Percentiles rank a stretch among this genome's conserved stretches.
Conservation (phyloP, 2,888 invertebrate genomes). For the Pristionchus arcanus region DNA sequence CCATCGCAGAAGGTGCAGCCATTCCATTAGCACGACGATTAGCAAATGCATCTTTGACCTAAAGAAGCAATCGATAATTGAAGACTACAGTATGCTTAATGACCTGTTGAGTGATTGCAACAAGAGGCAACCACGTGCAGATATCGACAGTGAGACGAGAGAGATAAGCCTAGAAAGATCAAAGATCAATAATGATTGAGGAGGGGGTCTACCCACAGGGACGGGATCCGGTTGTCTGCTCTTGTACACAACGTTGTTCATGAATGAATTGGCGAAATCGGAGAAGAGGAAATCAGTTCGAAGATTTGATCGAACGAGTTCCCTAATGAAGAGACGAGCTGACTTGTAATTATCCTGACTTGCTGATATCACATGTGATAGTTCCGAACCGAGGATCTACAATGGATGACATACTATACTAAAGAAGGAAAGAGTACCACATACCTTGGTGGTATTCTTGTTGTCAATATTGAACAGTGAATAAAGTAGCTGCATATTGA, state of each 20-base stretch:
- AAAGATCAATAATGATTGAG: neutral
- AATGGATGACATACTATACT: neutral
- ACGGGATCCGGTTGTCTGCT: neutral
- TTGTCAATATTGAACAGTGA: slow-evolving; percentile 50
- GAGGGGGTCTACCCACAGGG: neutral
- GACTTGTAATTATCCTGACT: slow-evolving; percentile 21
- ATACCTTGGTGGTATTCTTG: slow-evolving; percentile 44
- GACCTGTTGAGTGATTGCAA: slow-evolving; percentile 43
- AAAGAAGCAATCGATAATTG: neutral
- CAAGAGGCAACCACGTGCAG: slow-evolving; percentile 30
- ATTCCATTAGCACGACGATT: slow-evolving; percentile 1
- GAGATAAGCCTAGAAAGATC: neutral
- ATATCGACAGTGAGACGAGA: slow-evolving; percentile 19
- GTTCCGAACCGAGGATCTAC: neutral
- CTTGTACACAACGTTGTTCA: neutral
- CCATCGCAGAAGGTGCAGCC: slow-evolving; percentile 29
- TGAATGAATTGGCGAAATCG: neutral
- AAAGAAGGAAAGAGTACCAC: neutral
- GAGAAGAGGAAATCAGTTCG: slow-evolving; percentile 33
- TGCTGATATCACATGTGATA: neutral
- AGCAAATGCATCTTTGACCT: slow-evolving; percentile 37
- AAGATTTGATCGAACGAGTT: slow-evolving; percentile 41
- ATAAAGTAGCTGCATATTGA: slow-evolving; percentile 33
- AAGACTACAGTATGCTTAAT: neutral
- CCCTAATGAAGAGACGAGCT: slow-evolving; percentile 40